phyloP scores from a whole-genome alignment of 2,797 vertebrate genomes.

The Artibeus lituratus region DNA sequence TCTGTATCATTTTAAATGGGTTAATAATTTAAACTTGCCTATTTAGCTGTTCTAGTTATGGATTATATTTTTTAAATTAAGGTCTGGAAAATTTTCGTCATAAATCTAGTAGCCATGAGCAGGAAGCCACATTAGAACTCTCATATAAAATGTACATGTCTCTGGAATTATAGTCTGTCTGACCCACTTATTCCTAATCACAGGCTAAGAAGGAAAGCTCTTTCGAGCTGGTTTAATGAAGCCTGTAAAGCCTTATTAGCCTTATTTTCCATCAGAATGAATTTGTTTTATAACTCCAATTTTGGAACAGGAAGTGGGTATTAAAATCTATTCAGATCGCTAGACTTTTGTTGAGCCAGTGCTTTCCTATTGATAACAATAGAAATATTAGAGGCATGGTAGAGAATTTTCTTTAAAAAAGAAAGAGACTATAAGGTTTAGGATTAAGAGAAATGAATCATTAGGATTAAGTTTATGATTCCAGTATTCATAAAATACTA shows the following conservation, averaged over 20 bases:
- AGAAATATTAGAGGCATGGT: neutral
- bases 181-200: neutral
- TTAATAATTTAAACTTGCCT: slow-evolving; percentile 21
- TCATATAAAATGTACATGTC: neutral
- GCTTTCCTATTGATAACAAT: neutral
- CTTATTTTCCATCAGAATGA: slow-evolving; percentile 32
- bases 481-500: slow-evolving; percentile 27
- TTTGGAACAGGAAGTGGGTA: neutral
- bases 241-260: neutral
- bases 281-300: slow-evolving; percentile 32
- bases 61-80: slow-evolving; percentile 21
- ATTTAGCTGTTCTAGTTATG: slow-evolving; percentile 24
- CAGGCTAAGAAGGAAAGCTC: neutral
- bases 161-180: slow-evolving; percentile 20
- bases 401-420: slow-evolving; percentile 34
- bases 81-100: slow-evolving; percentile 55
- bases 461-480: slow-evolving; percentile 10
- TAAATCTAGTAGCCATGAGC: slow-evolving; percentile 38
- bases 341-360: neutral
- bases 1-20: neutral
- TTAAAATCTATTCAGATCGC: neutral
- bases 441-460: neutral
- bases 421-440: neutral
- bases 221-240: neutral
- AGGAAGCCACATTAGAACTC: slow-evolving; percentile 31